Percentiles rank a stretch among this genome's conserved stretches.
Conservation (phyloP, 2,888 invertebrate species). For the Spodoptera picta region DNA sequence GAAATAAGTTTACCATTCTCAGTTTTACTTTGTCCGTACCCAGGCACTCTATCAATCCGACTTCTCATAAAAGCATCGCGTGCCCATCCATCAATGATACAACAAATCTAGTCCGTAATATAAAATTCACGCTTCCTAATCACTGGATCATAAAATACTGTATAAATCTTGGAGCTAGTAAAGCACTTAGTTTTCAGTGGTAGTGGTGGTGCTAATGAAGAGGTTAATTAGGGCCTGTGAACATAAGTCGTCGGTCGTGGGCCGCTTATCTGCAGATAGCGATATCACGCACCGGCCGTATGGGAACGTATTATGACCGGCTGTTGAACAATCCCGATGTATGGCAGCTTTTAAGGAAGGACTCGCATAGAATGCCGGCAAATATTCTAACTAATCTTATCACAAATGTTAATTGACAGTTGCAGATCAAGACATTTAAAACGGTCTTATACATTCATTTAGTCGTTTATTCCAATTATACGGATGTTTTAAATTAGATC, state of each 20-base stretch:
- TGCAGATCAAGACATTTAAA: constrained; percentile 1
- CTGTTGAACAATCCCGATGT: constrained; percentile 37
- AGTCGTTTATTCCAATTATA: background rate
- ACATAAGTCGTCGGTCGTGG: constrained; percentile 65
- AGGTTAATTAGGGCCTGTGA: constrained; percentile 69
- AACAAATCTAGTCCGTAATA: constrained; percentile 47
- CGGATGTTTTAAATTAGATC: no score
- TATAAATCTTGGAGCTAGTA: constrained; percentile 44
- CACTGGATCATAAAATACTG: constrained; percentile 50
- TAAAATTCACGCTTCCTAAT: constrained; percentile 56
- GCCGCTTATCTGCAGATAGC: constrained; percentile 67
- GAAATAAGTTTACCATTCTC: no score
- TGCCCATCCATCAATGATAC: constrained; percentile 37
- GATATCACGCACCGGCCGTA: constrained; percentile 59
- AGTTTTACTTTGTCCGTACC: background rate
- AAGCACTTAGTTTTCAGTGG: constrained; percentile 46
- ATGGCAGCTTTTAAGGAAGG: constrained; percentile 17
- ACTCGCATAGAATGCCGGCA: background rate
- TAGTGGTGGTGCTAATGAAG: constrained; percentile 70
- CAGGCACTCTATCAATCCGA: background rate
- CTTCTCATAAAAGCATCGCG: constrained; percentile 31
- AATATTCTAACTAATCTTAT: constrained; percentile 14
- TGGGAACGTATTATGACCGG: constrained; percentile 47
- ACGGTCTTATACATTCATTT: background rate
- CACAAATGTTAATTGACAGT: background rate